Evolutionary conservation across 2,797 vertebrate species (phyloP).

Genomic region (Tokudaia muenninki): DNA sequence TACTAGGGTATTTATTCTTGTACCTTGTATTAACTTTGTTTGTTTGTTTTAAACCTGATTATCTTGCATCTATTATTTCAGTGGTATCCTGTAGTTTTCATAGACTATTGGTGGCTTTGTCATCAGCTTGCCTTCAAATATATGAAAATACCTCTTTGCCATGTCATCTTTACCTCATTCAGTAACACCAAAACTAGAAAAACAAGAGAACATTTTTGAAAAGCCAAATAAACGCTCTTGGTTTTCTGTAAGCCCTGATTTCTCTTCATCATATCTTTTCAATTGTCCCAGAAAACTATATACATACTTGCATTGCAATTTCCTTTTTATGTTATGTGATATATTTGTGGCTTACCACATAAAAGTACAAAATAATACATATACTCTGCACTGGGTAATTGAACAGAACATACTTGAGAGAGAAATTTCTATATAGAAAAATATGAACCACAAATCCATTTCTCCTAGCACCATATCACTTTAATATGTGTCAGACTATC

Average conservation of each 20-base stretch:
- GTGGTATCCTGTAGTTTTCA: not conserved
- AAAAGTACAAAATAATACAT: not conserved
- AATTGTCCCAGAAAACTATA: not conserved
- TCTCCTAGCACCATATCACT: not conserved
- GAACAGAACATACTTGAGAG: not conserved
- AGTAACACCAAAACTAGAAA: not conserved
- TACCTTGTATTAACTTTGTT: not conserved
- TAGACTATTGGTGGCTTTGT: not conserved
- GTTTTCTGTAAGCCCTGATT: not conserved
- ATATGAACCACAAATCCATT: not conserved
- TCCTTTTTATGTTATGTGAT: not conserved
- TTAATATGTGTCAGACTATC: not conserved
- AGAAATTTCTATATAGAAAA: not conserved
- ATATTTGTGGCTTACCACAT: not conserved
- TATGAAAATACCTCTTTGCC: too few species aligned
- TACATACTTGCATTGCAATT: not conserved
- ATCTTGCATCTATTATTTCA: too few species aligned
- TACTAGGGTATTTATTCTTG: not conserved
- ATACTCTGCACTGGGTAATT: not conserved
- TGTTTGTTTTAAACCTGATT: not conserved
- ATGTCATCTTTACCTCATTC: not conserved
- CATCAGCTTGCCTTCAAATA: not conserved
- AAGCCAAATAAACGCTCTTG: not conserved
- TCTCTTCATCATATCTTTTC: not conserved
- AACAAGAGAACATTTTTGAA: not conserved